Base-by-base conservation (phyloP, 2,113 vertebrate species). In the Lycaon pictus region DNA sequence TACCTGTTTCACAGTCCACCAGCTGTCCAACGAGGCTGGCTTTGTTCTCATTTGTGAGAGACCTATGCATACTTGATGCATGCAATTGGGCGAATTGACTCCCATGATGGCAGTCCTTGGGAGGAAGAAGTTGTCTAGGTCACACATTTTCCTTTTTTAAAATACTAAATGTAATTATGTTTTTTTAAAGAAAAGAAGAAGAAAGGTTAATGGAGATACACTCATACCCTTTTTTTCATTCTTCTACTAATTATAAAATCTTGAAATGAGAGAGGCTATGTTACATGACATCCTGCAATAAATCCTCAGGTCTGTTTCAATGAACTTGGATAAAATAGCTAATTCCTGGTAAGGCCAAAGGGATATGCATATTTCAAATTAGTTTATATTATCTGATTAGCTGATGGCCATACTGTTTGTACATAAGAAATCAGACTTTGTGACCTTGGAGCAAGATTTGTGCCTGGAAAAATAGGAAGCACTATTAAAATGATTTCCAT, bases 121-220 rank as follows among this genome's bases (percentile, higher is more conserved):
- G 9, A 48, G 13, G 60, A 32, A 25, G 13, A 80, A 19, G 48
- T 43, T n/a, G 13, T 79, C 13, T 17, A 25, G 32, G 48, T 12
- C 17, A 60, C 16, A 56, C 0, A 0, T n/a, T 81, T 94, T 55
- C 32, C 48, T 85, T 63, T 53, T 58, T 6, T 60, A 62, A 83
- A 90, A 58, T 20, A 43, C 3, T 43, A 77, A 35, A 43, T 11
- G 19, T 51, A 85, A 22, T 88, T 89, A 2, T 60, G 29, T n/a
- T 86, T 93, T 89, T 89, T 32, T 37, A n/a, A 82, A 35, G 48
- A 69, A 23, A 32, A 60, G 7, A 53, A 90, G 60, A 71, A 58
- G 93, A 48, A 72, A 89, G 35, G 11, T 51, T 76, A 43, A 9
- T 29, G 35, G 56, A 92, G n/a, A 29, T 13, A 16, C 16, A 9